Conservation (phyloP, 2,113 vertebrate species). For the Mugil cephalus region DNA sequence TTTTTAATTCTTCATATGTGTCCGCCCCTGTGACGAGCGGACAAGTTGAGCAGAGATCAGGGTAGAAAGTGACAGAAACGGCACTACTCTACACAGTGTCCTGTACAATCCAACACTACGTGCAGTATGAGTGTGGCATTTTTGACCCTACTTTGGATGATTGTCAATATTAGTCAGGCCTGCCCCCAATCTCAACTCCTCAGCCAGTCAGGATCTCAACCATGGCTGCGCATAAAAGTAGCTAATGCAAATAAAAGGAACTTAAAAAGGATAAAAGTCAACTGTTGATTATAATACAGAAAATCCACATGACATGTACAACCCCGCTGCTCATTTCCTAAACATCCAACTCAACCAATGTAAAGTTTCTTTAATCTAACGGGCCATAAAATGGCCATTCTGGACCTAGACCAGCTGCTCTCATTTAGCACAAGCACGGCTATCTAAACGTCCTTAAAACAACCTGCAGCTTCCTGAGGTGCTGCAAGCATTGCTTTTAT, state of each 20-base stretch:
- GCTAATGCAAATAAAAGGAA: conserved; percentile 67
- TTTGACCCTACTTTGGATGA: conserved; percentile 64
- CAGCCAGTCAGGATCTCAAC: conserved; percentile 45
- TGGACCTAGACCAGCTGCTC: conserved; percentile 43
- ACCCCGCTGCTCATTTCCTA: conserved; percentile 44
- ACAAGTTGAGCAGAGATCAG: conserved; percentile 41
- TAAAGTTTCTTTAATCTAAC: conserved; percentile 25
- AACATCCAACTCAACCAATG: conserved; percentile 43
- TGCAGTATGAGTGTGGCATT: conserved; percentile 30
- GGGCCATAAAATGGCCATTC: conserved; percentile 9
- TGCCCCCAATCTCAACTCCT: conserved; percentile 27
- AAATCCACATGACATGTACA: conserved; percentile 55
- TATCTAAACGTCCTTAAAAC: conserved; percentile 42
- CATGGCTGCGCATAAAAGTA: conserved; percentile 64
- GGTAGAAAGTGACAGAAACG: conserved; percentile 39
- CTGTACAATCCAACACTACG: conserved; percentile 28
- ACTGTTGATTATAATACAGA: conserved; percentile 60
- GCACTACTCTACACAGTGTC: conserved; percentile 25
- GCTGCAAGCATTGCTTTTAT: conserved; percentile 40
- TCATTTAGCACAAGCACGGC: conserved; percentile 44
- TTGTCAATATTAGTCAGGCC: conserved; percentile 70
- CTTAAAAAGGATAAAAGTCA: conserved; percentile 72
- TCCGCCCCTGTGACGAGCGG: conserved; percentile 20
- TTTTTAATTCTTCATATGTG: conserved; percentile 4
- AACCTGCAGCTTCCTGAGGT: conserved; percentile 46